A percentile compares a stretch with the other conserved stretches of the same genome.
These are phyloP conservation scores for Protaetia brevitarsis DNA, from an alignment of 1,140 invertebrate species.

Conservation along the genomic window DNA sequence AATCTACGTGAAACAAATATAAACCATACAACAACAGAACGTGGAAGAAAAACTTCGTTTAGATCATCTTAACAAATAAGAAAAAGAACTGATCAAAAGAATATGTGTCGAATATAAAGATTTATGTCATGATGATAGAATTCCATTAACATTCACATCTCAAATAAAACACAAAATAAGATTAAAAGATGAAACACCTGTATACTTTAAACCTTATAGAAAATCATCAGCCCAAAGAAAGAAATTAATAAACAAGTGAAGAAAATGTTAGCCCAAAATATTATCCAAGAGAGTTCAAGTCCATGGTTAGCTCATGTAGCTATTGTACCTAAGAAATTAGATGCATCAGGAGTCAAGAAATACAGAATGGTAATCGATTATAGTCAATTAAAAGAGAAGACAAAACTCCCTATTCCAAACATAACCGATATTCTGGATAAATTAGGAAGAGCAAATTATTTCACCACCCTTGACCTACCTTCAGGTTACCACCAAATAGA, in stretches of 20 bases:
- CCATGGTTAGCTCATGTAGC: no score
- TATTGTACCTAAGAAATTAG: slow-evolving; percentile 44
- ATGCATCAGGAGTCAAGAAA: slow-evolving; percentile 38
- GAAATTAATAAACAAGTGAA: slow-evolving; percentile 35
- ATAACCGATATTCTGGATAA: no score
- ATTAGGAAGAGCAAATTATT: no score
- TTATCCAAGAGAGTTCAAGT: slow-evolving; percentile 40
- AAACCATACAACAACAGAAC: no score
- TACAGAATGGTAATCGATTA: slow-evolving; percentile 47
- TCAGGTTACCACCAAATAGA: no score
- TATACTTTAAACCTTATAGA: not conserved
- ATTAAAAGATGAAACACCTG: no score
- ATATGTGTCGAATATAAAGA: not conserved
- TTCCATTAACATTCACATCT: slow-evolving; percentile 10
- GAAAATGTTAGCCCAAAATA: slow-evolving; percentile 32
- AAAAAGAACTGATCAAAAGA: not conserved
- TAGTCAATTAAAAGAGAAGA: slow-evolving; percentile 46
- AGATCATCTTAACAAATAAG: not conserved
- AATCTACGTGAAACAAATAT: not conserved
- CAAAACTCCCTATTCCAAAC: slow-evolving; percentile 52
- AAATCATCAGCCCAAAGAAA: slow-evolving; percentile 23
- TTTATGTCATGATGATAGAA: not conserved
- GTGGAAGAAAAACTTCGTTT: not conserved
- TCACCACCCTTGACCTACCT: no score
- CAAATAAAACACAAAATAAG: slow-evolving; percentile 22